A percentile compares a stretch with the other conserved stretches of the same genome.
phyloP scores from a whole-genome alignment of 2,888 invertebrate genomes.

The Caenorhabditis sp. region DNA sequence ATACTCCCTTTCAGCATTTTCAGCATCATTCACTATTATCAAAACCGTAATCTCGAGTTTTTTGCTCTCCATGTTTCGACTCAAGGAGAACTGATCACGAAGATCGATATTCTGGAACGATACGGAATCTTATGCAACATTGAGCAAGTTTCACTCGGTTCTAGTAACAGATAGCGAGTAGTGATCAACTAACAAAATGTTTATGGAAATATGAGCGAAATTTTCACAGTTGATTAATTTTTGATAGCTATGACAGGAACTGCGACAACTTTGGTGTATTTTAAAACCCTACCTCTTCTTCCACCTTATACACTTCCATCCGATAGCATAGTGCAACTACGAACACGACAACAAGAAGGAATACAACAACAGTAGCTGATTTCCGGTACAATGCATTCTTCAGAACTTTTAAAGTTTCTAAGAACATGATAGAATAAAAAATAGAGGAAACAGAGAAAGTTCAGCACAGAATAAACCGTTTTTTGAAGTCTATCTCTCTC shows the following conservation, averaged over 20 bases:
- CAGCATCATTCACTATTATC: slow-evolving; percentile 26
- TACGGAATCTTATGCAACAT: no score
- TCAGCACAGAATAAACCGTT: slow-evolving; percentile 26
- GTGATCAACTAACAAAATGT: no score
- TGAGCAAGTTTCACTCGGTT: no score
- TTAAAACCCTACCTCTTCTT: no score
- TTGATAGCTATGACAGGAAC: no score
- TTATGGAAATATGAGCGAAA: no score
- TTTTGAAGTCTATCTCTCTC: slow-evolving; percentile 15
- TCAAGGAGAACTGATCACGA: slow-evolving; percentile 12
- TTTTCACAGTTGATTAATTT: no score
- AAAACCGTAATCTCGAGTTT: slow-evolving; percentile 33
- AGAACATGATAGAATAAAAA: slow-evolving; percentile 9
- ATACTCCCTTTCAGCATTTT: slow-evolving; percentile 45
- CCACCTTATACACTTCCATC: not conserved
- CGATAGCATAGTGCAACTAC: slow-evolving; percentile 10
- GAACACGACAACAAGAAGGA: slow-evolving; percentile 4
- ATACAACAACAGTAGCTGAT: slow-evolving; percentile 1
- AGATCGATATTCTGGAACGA: slow-evolving; percentile 22
- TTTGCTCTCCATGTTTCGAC: not conserved
- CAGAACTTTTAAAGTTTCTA: slow-evolving; percentile 22
- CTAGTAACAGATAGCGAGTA: no score
- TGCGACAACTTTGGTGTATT: no score
- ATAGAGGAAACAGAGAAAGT: slow-evolving; percentile 8
- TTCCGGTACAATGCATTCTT: slow-evolving; percentile 2